Percentiles rank a stretch among this genome's conserved stretches.
phyloP scores from a whole-genome alignment of 2,797 vertebrate species.

The Acropternis orthonyx region DNA sequence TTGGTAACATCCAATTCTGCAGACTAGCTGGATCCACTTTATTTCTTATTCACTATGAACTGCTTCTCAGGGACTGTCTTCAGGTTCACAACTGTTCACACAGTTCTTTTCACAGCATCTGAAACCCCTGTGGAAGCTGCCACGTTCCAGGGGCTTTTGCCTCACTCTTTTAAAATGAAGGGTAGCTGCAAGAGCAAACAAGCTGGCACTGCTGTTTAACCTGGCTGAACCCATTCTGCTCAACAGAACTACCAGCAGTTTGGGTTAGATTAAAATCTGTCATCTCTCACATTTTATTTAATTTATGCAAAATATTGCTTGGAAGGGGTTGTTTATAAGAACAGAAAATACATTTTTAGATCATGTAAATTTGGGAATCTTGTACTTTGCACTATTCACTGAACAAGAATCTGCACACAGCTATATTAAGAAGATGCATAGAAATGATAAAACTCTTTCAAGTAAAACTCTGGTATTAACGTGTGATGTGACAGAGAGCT shows the following conservation, averaged over 20 bases:
- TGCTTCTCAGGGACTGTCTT: background rate
- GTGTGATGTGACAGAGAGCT: background rate
- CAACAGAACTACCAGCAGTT: background rate
- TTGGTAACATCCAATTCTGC: background rate
- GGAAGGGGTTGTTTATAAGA: background rate
- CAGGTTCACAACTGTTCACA: background rate
- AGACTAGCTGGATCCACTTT: background rate
- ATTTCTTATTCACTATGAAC: background rate
- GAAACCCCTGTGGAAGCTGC: background rate
- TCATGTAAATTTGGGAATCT: background rate
- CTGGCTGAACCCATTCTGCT: background rate
- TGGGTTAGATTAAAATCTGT: background rate
- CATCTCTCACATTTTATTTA: background rate
- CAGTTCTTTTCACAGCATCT: background rate
- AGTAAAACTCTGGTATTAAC: background rate
- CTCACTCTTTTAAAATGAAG: background rate
- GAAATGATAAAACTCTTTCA: background rate
- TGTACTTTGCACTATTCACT: background rate
- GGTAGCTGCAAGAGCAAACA: background rate
- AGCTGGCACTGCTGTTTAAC: background rate
- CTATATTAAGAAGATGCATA: background rate
- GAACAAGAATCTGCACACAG: background rate
- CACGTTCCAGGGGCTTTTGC: background rate
- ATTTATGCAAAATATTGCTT: background rate
- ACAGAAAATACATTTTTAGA: background rate